phyloP scores from a whole-genome alignment of 2,113 vertebrate species.

The Zosterops hypoxanthus region DNA sequence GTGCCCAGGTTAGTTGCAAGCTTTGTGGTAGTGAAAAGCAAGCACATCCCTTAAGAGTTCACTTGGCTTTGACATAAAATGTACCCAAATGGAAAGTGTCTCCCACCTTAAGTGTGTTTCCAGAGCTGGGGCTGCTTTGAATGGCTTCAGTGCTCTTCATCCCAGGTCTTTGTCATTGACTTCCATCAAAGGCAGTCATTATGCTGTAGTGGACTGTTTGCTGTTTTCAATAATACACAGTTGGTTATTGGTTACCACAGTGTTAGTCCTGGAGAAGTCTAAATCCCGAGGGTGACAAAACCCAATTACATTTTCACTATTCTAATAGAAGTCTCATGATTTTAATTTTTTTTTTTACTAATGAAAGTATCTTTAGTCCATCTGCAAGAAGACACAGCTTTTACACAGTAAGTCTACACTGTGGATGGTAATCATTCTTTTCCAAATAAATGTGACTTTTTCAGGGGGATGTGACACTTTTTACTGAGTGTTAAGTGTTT shows the following conservation, averaged over 20 bases:
- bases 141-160: not conserved
- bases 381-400: not conserved
- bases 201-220: not conserved
- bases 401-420: not conserved
- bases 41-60: not conserved
- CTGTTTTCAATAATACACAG: not conserved
- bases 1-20: not conserved
- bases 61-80: not conserved
- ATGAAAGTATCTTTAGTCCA: not conserved
- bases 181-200: not conserved
- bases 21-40: not conserved
- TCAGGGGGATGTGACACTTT: not conserved
- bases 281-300: not conserved
- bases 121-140: not conserved
- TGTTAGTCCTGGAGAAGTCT: not conserved
- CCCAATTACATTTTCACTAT: not conserved
- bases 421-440: not conserved
- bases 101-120: not conserved
- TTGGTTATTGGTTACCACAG: not conserved
- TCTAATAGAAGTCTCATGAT: not conserved
- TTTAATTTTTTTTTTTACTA: not conserved
- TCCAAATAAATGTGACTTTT: not conserved
- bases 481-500: not conserved
- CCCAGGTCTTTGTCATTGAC: not conserved
- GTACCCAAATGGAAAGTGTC: not conserved